Evolutionary conservation across 1,140 invertebrate genomes (phyloP).

Genomic region (Hirudo medicinalis): DNA sequence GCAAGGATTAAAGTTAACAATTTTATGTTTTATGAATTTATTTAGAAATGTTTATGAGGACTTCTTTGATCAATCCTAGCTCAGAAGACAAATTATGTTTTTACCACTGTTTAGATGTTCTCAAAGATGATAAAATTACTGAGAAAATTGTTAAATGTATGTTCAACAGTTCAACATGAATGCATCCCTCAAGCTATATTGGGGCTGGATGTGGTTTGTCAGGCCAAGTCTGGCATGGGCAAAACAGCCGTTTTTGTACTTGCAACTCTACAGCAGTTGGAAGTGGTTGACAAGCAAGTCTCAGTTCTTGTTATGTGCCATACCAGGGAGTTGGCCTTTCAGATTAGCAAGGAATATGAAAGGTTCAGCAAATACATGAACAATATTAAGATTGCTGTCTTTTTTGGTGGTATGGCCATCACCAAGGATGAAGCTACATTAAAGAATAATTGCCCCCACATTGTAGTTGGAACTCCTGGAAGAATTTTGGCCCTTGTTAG

Average conservation of each 20-base stretch:
- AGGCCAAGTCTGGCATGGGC: constrained; percentile 99
- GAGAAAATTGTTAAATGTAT: background rate
- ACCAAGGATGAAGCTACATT: constrained; percentile 90
- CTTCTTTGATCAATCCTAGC: background rate
- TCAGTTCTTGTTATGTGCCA: constrained; percentile 97
- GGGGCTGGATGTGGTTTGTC: constrained; percentile 97
- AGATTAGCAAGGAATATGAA: constrained; percentile 98
- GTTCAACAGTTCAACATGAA: constrained; percentile 81
- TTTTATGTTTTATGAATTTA: background rate
- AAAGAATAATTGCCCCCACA: constrained; percentile 86
- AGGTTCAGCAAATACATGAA: constrained; percentile 96
- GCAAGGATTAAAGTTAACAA: background rate
- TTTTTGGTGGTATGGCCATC: constrained; percentile 83
- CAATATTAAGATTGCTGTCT: constrained; percentile 80
- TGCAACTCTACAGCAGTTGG: constrained; percentile 85
- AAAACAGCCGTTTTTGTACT: constrained; percentile 98
- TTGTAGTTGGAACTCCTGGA: constrained; percentile 94
- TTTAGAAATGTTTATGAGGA: background rate
- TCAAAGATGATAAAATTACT: no score
- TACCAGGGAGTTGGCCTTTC: constrained; percentile 91
- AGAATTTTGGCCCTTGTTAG: constrained; percentile 80
- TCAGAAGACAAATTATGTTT: background rate
- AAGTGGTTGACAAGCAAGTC: constrained; percentile 79
- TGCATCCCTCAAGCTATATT: constrained; percentile 98
- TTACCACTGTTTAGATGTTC: background rate